A percentile compares a stretch with the other conserved stretches of the same genome.
Evolutionary conservation across 1,140 invertebrate species (phyloP).

Genomic region (Pygmarrhopalites habei): DNA sequence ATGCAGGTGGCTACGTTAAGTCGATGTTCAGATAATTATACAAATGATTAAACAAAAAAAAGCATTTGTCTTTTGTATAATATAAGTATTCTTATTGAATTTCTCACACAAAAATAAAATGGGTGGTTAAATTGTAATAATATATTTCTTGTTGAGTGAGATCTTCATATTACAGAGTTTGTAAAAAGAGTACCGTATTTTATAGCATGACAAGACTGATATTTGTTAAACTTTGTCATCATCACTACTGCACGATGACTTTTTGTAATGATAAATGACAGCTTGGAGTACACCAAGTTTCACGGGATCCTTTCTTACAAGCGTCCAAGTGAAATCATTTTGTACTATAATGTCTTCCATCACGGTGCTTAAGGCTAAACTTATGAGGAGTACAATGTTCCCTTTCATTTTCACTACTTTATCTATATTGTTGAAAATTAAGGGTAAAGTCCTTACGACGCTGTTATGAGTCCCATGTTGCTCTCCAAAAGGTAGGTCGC

Average conservation of each 20-base stretch:
- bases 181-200: neutral
- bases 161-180: neutral
- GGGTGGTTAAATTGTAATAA: neutral
- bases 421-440: constrained; percentile 1
- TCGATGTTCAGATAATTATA: constrained; percentile 16
- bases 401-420: neutral
- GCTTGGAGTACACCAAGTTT: constrained; percentile 12
- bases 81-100: neutral
- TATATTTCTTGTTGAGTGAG: neutral
- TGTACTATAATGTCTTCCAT: neutral
- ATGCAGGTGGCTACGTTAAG: constrained; percentile 44
- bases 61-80: neutral
- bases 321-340: neutral
- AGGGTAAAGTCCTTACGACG: neutral
- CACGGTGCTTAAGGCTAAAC: neutral
- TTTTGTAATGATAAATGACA: neutral
- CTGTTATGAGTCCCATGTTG: neutral
- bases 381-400: constrained; percentile 7
- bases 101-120: neutral
- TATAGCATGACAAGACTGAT: neutral
- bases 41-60: neutral
- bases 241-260: neutral
- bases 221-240: neutral
- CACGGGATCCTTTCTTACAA: neutral
- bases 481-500: constrained; percentile 16